Evolutionary conservation across 2,113 vertebrate genomes (phyloP).

Genomic region (Baryphthengus martii): DNA sequence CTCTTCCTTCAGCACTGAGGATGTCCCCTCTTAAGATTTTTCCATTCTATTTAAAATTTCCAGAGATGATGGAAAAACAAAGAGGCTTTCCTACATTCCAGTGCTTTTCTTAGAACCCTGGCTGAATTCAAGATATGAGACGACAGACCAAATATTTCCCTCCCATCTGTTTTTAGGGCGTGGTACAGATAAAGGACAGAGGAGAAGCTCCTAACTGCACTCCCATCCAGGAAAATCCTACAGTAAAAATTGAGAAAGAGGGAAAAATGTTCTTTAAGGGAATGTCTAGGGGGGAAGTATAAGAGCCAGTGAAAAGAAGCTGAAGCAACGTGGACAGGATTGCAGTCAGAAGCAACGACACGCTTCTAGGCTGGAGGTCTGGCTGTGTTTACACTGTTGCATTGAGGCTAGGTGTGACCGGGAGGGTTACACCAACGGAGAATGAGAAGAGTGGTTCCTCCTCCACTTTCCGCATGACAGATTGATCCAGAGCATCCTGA

Average conservation of each 20-base stretch:
- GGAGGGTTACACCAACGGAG: background rate
- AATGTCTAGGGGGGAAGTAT: background rate
- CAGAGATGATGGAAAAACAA: background rate
- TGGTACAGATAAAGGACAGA: background rate
- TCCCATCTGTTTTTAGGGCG: background rate
- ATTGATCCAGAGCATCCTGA: background rate
- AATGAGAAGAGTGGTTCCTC: background rate
- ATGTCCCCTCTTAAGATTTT: background rate
- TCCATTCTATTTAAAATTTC: background rate
- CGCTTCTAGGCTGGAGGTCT: background rate
- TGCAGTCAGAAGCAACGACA: background rate
- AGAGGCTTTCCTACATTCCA: background rate
- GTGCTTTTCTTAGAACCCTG: slow-evolving; percentile 1
- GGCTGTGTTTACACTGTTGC: background rate
- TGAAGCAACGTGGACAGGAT: background rate
- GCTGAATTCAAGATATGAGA: background rate
- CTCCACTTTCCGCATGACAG: background rate
- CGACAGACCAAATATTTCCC: background rate
- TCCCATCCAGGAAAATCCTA: slow-evolving; percentile 27
- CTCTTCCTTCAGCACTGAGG: background rate
- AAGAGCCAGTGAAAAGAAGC: background rate
- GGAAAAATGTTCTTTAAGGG: background rate
- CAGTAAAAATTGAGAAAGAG: background rate
- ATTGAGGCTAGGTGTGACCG: background rate
- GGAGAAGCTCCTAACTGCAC: background rate